These are phyloP conservation scores for Ophthalmolycus amberensis DNA, from an alignment of 2,113 vertebrate genomes.

Conservation along the genomic window DNA sequence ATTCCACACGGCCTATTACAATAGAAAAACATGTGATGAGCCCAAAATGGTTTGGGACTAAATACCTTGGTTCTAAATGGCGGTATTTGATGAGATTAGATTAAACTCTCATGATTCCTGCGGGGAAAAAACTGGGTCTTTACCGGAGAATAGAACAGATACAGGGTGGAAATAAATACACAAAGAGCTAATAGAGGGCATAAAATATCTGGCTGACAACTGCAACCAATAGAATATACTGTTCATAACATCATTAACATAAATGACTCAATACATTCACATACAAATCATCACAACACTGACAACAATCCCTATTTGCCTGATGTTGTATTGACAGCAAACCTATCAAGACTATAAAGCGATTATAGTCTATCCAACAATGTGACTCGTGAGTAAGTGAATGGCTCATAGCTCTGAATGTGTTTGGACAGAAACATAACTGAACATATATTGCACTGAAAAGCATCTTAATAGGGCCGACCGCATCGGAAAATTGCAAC, in stretches of 20 bases:
- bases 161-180: slow-evolving; percentile 44
- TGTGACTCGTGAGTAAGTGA: not conserved
- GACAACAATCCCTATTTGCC: not conserved
- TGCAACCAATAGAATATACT: slow-evolving; percentile 7
- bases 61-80: slow-evolving; percentile 62
- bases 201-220: slow-evolving; percentile 44
- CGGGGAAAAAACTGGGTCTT: slow-evolving; percentile 51
- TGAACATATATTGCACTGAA: not conserved
- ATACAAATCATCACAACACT: not conserved
- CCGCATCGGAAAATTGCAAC: not conserved
- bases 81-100: slow-evolving; percentile 67
- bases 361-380: not conserved
- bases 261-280: slow-evolving; percentile 8
- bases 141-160: slow-evolving; percentile 50
- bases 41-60: slow-evolving; percentile 50
- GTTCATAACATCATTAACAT: slow-evolving; percentile 5
- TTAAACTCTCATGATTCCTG: slow-evolving; percentile 72
- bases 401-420: not conserved
- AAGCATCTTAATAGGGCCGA: not conserved
- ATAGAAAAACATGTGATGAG: slow-evolving; percentile 55
- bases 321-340: not conserved
- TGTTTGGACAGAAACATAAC: not conserved
- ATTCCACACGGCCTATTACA: slow-evolving; percentile 41
- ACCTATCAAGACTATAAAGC: not conserved
- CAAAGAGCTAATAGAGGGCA: slow-evolving; percentile 43